Evolutionary conservation across 1,140 invertebrate genomes (phyloP).

Genomic region (Lethocerus indicus): DNA sequence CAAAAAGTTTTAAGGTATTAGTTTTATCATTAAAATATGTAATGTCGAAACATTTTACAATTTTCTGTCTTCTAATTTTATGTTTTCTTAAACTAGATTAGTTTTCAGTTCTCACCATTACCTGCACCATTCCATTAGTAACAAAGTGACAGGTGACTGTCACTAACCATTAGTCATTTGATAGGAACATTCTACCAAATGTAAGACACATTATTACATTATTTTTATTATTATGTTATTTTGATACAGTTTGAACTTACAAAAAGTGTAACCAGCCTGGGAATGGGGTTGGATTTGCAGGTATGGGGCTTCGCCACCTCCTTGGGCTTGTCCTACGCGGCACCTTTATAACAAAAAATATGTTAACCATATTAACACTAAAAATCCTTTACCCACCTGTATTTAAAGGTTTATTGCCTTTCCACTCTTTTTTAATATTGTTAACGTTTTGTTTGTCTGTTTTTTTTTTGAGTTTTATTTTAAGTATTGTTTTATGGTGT

Average conservation of each 20-base stretch:
- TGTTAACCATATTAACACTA: not conserved
- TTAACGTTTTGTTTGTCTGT: not conserved
- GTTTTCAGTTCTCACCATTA: too few relatives aligned
- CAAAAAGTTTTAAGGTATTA: too few relatives aligned
- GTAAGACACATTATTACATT: not conserved
- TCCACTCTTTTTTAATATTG: not conserved
- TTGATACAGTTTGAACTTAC: conserved; percentile 34
- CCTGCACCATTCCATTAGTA: too few relatives aligned
- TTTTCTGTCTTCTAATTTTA: too few relatives aligned
- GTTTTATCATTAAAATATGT: too few relatives aligned
- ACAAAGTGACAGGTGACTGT: too few relatives aligned
- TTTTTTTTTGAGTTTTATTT: too few relatives aligned
- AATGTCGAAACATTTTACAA: too few relatives aligned
- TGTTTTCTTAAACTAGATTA: too few relatives aligned
- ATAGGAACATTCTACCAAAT: not conserved
- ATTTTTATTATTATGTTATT: not conserved
- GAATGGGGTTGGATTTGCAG: conserved; percentile 16
- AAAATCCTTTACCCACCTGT: not conserved
- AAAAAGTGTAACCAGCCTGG: conserved; percentile 46
- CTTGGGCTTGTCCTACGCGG: conserved; percentile 11
- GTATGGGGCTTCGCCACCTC: conserved; percentile 17
- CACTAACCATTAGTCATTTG: too few relatives aligned
- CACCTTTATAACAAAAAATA: conserved; percentile 13
- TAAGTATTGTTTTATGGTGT: too few relatives aligned
- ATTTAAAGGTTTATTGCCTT: too few relatives aligned